Base-by-base conservation (phyloP, 2,888 invertebrate species). In the Axea sp. region DNA sequence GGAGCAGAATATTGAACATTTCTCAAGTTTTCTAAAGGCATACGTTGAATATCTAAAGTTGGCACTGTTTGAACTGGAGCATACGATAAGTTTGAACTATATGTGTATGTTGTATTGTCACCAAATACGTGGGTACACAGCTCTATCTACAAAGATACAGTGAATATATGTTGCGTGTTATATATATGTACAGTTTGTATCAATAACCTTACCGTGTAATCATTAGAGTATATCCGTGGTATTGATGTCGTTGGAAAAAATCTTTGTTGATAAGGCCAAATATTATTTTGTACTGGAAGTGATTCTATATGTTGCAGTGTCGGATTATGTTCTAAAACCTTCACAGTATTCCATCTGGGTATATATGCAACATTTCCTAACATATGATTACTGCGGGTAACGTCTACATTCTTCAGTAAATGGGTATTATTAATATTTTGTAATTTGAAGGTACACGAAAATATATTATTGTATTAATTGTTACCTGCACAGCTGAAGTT, bases 191-290 rank as follows among this genome's bases (percentile, higher is more conserved):
- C n/a, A n/a, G n/a, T n/a, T 14, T 43, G 8, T 14, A 11, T 31
- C 14, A 7, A 3, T 28, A 28, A 43, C n/a, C 8, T 81, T 74
- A 84, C 84, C 4, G 78, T 14, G 47, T 83, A 83, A 69, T 81
- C 81, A 22, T 76, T 69, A 2, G 82, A 59, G 41, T 81, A 83
- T 30, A 80, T 77, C 53, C 79, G 72, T 1, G 79, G 60, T 49
- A 81, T 68, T 3, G 80, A 47, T 14, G 81, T 39, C 1, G 81
- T 73, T 6, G 81, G 67, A 59, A 77, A 81, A 6, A 79, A 75
- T 11, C 71, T 47, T 35, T 79, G 75, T 1, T 77, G 71, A 3
- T 76, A 39, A 7, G 64, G 28, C n/a, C n/a, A n/a, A n/a, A n/a
- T n/a, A n/a, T n/a, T 9, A 80, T 28, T 49, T 33, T 55, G 73